A percentile compares a stretch with the other conserved stretches of the same genome.
These are phyloP conservation scores for Pyrgilauda ruficollis DNA, from an alignment of 2,113 vertebrate species.

Conservation along the genomic window DNA sequence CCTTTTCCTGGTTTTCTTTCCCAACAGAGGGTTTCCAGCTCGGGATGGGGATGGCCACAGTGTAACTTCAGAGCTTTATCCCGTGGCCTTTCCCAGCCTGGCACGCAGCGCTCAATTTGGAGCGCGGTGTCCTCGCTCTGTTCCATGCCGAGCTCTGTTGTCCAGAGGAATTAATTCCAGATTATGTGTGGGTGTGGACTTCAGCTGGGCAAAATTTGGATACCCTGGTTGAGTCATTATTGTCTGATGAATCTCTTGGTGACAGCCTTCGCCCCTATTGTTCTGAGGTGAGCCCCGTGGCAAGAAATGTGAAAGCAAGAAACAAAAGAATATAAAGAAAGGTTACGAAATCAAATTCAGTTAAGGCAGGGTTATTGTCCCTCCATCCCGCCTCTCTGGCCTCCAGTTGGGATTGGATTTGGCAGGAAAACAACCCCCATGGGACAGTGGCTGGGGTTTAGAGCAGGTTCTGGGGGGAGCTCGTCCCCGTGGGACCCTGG, in stretches of 20 bases:
- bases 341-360: constrained; percentile 56
- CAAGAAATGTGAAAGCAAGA: constrained; percentile 60
- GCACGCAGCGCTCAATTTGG: background rate
- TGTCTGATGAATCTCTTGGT: constrained; percentile 59
- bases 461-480: background rate
- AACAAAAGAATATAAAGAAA: constrained; percentile 66
- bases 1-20: background rate
- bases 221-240: constrained; percentile 55
- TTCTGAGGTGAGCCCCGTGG: constrained; percentile 63
- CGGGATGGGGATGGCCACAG: background rate
- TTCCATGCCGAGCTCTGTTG: constrained; percentile 31
- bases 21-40: background rate
- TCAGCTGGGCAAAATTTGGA: constrained; percentile 52
- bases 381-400: constrained; percentile 4
- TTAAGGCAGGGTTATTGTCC: constrained; percentile 50
- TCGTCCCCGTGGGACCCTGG: background rate
- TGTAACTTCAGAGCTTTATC: background rate
- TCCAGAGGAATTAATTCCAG: constrained; percentile 64
- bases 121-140: background rate
- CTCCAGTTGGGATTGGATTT: background rate
- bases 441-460: background rate
- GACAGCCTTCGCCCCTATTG: constrained; percentile 57
- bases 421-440: background rate
- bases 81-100: background rate
- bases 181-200: constrained; percentile 58